phyloP scores from a whole-genome alignment of 2,888 invertebrate species.

The Epinotia ramella region DNA sequence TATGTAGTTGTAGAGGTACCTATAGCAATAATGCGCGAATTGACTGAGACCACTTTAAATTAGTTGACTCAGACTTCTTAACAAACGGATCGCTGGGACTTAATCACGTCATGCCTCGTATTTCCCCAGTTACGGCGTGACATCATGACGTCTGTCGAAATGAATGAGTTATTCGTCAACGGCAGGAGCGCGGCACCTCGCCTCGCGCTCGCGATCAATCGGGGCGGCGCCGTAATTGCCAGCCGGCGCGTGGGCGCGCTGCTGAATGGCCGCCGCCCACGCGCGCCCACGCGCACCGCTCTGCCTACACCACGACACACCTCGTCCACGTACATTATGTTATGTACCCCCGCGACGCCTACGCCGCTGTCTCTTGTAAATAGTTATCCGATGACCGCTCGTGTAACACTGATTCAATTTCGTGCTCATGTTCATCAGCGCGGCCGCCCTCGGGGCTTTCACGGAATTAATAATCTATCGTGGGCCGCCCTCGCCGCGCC shows the following conservation, averaged over 20 bases:
- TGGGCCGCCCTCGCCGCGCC: not conserved
- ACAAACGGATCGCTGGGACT: slow-evolving; percentile 8
- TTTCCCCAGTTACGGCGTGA: slow-evolving; percentile 16
- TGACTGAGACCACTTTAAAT: slow-evolving; percentile 12
- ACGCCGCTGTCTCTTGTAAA: slow-evolving; percentile 54
- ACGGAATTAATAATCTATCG: slow-evolving; percentile 31
- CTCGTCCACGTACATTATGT: slow-evolving; percentile 50
- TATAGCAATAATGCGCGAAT: not conserved
- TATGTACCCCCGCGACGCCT: slow-evolving; percentile 47
- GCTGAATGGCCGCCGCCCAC: slow-evolving; percentile 76
- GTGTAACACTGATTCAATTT: slow-evolving; percentile 60
- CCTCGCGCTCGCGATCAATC: slow-evolving; percentile 34
- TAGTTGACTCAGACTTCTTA: slow-evolving; percentile 12
- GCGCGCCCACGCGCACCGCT: slow-evolving; percentile 49
- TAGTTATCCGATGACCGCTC: slow-evolving; percentile 66
- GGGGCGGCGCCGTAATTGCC: slow-evolving; percentile 35
- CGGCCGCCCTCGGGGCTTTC: slow-evolving; percentile 16
- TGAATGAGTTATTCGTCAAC: slow-evolving; percentile 35
- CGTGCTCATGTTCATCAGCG: slow-evolving; percentile 39
- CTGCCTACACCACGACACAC: slow-evolving; percentile 54
- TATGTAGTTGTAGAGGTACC: not conserved
- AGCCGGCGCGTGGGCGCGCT: slow-evolving; percentile 66
- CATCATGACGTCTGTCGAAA: slow-evolving; percentile 43
- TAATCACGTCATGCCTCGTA: slow-evolving; percentile 10
- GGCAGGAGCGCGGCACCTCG: slow-evolving; percentile 50